Base-by-base conservation (phyloP, 2,888 invertebrate genomes). In the Xestobium rufovillosum region DNA sequence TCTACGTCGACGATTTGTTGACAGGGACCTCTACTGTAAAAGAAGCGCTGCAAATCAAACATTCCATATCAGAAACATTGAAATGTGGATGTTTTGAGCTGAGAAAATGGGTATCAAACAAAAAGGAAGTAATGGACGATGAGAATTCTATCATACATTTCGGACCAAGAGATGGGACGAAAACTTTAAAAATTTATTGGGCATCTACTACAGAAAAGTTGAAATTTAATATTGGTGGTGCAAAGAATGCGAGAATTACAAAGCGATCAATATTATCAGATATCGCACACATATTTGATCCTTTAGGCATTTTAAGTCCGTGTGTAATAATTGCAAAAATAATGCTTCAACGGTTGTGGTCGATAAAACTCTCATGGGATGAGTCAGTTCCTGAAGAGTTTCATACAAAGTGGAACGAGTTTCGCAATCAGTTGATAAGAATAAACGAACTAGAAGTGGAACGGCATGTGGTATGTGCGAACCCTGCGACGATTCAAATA, bases 331-430 rank as follows among this genome's bases (percentile, higher is more conserved):
- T 38, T 4, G 34, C 36, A 3, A 43, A 43, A 26, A 31, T 41
- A 11, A 29, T 43, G 6, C 6, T 43, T 3, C 34, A 34, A 32
- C 25, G 30, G 9, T 19, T 43, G 3, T 43, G 39, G 43, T 27
- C 27, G 11, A 37, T 37, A 40, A 37, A 40, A 17, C 15, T 43
- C 11, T n/a, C 12, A 26, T 39, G 36, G 36, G 36, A 42, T 30
- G 39, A 39, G 11, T 36, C 39, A 9, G 15, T 42, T 3, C 26
- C 34, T 14, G 6, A 9, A 27, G 12, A 31, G 11, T 10, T 31
- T 17, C 31, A 36, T 13, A 31, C 36, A 10, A 36, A 31, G 14
- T 36, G 36, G 36, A 13, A 31, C 3, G 8, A 25, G 8, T 14
- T 36, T 25, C 14, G 36, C 12, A 11, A 26, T 1, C 14, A 38